Conservation (phyloP, 2,113 vertebrate genomes). For the Xenopus laevis region DNA sequence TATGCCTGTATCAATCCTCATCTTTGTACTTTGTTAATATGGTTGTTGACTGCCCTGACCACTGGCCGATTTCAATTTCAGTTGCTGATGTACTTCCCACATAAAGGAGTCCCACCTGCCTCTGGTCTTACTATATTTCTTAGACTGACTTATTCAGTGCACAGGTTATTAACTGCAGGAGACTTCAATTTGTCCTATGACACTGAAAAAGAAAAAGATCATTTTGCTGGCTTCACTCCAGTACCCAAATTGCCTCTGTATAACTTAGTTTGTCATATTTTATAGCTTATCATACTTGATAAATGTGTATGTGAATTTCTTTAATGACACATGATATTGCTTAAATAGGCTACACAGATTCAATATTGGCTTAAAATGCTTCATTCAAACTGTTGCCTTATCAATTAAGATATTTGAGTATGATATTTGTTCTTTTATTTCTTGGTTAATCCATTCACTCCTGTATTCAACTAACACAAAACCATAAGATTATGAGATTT, state of each 20-base stretch:
- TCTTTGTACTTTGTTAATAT: too few relatives aligned
- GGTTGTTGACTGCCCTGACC: too few relatives aligned
- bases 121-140: not conserved
- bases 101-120: too few relatives aligned
- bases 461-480: not conserved
- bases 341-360: conserved; percentile 14
- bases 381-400: not conserved
- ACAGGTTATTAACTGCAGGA: conserved; percentile 35
- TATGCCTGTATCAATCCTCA: too few relatives aligned
- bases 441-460: not conserved
- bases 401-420: not conserved
- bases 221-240: conserved; percentile 30
- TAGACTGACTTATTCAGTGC: conserved; percentile 16
- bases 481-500: not conserved
- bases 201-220: conserved; percentile 32
- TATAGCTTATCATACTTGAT: conserved; percentile 31
- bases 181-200: conserved; percentile 36
- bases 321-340: conserved; percentile 16
- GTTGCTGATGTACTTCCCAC: too few relatives aligned
- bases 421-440: not conserved
- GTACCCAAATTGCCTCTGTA: conserved; percentile 31
- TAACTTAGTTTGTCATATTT: conserved; percentile 24
- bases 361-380: conserved; percentile 12
- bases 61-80: too few relatives aligned
- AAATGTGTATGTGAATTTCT: conserved; percentile 11